These are phyloP conservation scores for Sebastes matsubarae DNA, from an alignment of 2,797 vertebrate species.

Conservation along the genomic window DNA sequence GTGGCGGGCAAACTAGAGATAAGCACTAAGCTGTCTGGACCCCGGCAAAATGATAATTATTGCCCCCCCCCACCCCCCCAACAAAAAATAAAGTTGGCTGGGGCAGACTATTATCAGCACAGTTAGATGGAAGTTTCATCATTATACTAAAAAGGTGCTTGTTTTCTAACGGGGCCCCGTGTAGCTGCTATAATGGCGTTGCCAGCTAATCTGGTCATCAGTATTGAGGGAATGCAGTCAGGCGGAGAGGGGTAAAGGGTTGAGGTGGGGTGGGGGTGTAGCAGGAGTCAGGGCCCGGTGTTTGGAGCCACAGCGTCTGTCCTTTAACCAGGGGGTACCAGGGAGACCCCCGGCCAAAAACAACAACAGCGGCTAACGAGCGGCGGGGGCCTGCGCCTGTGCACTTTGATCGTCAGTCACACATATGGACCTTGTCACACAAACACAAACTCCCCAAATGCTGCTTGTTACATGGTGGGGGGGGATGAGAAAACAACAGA, in stretches of 20 bases:
- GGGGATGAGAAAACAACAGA: conserved; percentile 42
- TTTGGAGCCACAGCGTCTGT: conserved; percentile 79
- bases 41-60: conserved; percentile 66
- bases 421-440: conserved; percentile 79
- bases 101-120: conserved; percentile 37
- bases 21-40: conserved; percentile 67
- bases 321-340: conserved; percentile 65
- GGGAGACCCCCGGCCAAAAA: conserved; percentile 73
- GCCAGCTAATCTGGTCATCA: conserved; percentile 71
- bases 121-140: conserved; percentile 57
- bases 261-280: conserved; percentile 6
- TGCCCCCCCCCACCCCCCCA: neutral
- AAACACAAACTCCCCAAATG: conserved; percentile 59
- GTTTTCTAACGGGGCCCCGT: conserved; percentile 27
- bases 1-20: conserved; percentile 68
- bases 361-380: conserved; percentile 74
- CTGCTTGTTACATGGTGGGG: conserved; percentile 35
- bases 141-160: conserved; percentile 39
- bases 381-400: conserved; percentile 32
- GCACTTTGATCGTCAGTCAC: conserved; percentile 75
- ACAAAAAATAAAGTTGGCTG: conserved; percentile 28
- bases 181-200: conserved; percentile 34
- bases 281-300: conserved; percentile 40
- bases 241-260: conserved; percentile 39
- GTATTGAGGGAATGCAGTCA: conserved; percentile 66